Conservation (phyloP, 1,140 invertebrate genomes). For the Agrilus planipennis region DNA sequence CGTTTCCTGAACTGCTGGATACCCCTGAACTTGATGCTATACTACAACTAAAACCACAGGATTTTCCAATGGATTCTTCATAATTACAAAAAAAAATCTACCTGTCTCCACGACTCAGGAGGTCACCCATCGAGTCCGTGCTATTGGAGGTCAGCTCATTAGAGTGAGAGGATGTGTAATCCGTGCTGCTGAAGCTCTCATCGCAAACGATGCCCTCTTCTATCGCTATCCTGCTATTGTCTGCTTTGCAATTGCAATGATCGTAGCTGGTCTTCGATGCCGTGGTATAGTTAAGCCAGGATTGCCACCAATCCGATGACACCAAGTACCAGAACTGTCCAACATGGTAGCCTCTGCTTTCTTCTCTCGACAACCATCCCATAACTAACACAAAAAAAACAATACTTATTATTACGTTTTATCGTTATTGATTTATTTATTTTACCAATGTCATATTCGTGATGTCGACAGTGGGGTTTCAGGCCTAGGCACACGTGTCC, state of each 20-base stretch:
- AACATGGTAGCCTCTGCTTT: constrained; percentile 54
- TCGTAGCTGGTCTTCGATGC: constrained; percentile 26
- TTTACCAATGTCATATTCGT: constrained; percentile 65
- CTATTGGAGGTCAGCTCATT: constrained; percentile 33
- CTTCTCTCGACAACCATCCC: constrained; percentile 67
- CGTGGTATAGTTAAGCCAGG: constrained; percentile 63
- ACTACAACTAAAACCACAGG: constrained; percentile 33
- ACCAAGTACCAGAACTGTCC: constrained; percentile 84
- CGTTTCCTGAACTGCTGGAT: constrained; percentile 33
- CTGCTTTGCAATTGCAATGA: constrained; percentile 27
- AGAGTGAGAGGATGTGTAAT: constrained; percentile 27
- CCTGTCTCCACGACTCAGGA: constrained; percentile 42
- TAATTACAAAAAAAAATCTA: constrained; percentile 12
- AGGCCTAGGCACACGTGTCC: constrained; percentile 82
- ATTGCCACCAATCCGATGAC: constrained; percentile 69
- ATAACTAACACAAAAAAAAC: constrained; percentile 40
- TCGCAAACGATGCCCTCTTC: constrained; percentile 50
- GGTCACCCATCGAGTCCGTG: constrained; percentile 45
- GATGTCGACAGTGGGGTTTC: constrained; percentile 60
- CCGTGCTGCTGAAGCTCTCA: constrained; percentile 50
- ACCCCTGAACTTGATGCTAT: constrained; percentile 47
- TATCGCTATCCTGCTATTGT: constrained; percentile 24
- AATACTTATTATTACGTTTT: background rate
- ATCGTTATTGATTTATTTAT: background rate
- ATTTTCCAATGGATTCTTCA: background rate